phyloP scores from a whole-genome alignment of 2,888 invertebrate genomes.

The Pammene fasciana region DNA sequence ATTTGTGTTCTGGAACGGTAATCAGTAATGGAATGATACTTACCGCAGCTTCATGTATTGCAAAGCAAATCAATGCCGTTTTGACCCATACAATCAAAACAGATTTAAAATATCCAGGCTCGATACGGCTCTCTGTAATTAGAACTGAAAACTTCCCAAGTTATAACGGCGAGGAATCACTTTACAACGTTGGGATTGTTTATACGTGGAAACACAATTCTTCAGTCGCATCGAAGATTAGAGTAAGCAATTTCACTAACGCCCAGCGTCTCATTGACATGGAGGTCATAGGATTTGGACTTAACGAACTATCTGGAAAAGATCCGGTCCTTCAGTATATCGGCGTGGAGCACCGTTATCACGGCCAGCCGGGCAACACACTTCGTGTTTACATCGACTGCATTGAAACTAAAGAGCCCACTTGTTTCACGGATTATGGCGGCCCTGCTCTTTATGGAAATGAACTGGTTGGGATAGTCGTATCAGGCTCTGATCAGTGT shows the following conservation, averaged over 20 bases:
- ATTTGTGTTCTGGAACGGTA: conserved; percentile 69
- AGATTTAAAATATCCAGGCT: conserved; percentile 58
- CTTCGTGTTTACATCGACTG: conserved; percentile 68
- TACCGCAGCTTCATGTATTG: conserved; percentile 67
- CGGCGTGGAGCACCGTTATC: conserved; percentile 64
- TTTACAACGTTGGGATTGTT: conserved; percentile 69
- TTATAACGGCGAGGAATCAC: conserved; percentile 53
- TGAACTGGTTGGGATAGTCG: conserved; percentile 69
- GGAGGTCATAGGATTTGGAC: conserved; percentile 70
- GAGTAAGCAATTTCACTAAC: conserved; percentile 64
- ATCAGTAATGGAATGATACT: conserved; percentile 70
- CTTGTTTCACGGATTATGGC: conserved; percentile 73
- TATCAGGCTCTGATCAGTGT: conserved; percentile 65
- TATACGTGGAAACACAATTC: conserved; percentile 70
- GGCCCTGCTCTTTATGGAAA: conserved; percentile 68
- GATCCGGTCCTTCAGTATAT: conserved; percentile 65
- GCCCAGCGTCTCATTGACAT: conserved; percentile 57
- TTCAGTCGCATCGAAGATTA: conserved; percentile 63
- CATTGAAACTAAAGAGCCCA: conserved; percentile 68
- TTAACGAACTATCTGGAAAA: conserved; percentile 67
- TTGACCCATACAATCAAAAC: conserved; percentile 66
- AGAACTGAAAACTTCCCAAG: conserved; percentile 72
- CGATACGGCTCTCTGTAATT: conserved; percentile 58
- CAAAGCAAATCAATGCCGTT: conserved; percentile 60
- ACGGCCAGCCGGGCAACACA: conserved; percentile 44